Conservation (phyloP, 2,888 invertebrate species). For the Dolichomitus sp. region DNA sequence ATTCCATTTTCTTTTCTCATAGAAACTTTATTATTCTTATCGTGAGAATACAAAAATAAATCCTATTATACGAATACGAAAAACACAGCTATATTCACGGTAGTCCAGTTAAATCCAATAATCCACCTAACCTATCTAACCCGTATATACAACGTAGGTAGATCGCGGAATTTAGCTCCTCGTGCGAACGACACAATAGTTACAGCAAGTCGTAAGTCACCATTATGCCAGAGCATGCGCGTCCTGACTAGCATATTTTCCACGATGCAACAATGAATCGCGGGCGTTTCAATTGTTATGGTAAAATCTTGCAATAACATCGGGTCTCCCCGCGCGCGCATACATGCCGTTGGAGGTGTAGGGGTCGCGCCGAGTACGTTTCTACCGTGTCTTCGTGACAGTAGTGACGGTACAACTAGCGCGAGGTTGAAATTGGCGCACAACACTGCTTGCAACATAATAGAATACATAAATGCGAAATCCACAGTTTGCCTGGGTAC, state of each 20-base stretch:
- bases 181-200: conserved; percentile 12
- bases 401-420: conserved; percentile 3
- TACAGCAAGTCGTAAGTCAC: conserved; percentile 32
- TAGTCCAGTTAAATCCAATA: conserved; percentile 1
- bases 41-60: too few relatives aligned
- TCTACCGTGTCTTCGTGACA: conserved; percentile 54
- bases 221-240: conserved; percentile 40
- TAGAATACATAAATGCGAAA: conserved; percentile 78
- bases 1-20: neutral
- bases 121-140: conserved; percentile 11
- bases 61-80: too few relatives aligned
- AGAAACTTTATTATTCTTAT: neutral
- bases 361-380: conserved; percentile 14
- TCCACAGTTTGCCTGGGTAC: conserved; percentile 65
- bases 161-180: neutral
- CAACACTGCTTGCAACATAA: conserved; percentile 74
- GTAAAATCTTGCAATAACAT: conserved; percentile 75
- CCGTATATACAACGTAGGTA: neutral
- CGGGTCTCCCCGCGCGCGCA: conserved; percentile 38
- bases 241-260: conserved; percentile 63
- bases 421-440: conserved; percentile 62
- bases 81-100: too few relatives aligned
- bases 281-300: conserved; percentile 76
- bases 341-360: neutral
- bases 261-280: conserved; percentile 72